Conservation (phyloP, 2,888 invertebrate species). For the Cenopis cana region DNA sequence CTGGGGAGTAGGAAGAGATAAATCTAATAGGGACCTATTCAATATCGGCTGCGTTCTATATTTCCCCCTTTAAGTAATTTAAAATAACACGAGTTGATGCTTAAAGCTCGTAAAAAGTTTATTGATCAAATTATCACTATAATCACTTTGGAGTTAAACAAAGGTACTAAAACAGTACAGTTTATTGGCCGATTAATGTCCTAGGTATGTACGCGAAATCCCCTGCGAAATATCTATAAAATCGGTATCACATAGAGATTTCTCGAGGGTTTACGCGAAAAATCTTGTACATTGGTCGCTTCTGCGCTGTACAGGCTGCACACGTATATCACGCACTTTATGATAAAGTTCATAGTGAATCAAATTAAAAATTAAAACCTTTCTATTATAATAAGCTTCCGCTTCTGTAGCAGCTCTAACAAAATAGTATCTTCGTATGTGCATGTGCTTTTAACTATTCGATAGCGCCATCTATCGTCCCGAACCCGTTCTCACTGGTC, state of each 20-base stretch:
- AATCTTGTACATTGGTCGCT: too few relatives aligned
- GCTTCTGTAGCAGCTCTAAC: too few relatives aligned
- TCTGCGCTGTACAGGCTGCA: too few relatives aligned
- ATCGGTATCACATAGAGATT: not conserved
- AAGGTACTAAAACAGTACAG: too few relatives aligned
- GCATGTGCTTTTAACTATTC: conserved; percentile 43
- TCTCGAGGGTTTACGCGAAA: not conserved
- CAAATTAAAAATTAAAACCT: too few relatives aligned
- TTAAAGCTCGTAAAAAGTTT: not conserved
- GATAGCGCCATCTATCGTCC: conserved; percentile 56
- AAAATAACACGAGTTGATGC: not conserved
- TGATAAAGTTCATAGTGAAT: too few relatives aligned
- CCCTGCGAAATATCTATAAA: not conserved
- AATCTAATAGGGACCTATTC: not conserved
- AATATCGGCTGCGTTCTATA: not conserved
- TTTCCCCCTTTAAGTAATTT: not conserved
- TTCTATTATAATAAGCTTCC: too few relatives aligned
- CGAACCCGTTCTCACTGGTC: conserved; percentile 67
- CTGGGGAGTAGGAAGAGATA: not conserved
- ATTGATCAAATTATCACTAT: not conserved
- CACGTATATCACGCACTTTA: too few relatives aligned
- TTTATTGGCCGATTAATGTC: not conserved
- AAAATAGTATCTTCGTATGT: too few relatives aligned
- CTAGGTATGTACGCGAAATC: too few relatives aligned
- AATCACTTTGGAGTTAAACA: not conserved